Base-by-base conservation (phyloP, 92 coral and sea anemone species). In the Siderastrea siderea region DNA sequence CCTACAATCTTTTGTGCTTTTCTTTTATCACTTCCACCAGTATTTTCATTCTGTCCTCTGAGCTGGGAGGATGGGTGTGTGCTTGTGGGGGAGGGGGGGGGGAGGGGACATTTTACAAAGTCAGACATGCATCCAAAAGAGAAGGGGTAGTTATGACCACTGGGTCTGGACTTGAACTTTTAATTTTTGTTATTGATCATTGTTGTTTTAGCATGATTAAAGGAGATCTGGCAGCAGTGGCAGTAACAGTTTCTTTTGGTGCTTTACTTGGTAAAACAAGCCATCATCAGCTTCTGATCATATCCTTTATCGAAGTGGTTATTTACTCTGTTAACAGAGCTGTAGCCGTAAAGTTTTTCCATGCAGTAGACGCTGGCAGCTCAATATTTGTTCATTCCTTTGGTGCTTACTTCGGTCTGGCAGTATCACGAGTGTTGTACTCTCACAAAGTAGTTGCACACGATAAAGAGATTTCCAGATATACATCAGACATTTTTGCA, bases 241-340 rank as follows among this genome's bases (percentile, higher is more conserved):
- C 99, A 15, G 93, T 96, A 47, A 79, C 92, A 1, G 75, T 96
- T 44, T 89, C 99, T 44, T 94, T 96, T 90, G 99, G 99, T 69
- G 99, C 96, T 1, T 58, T 95, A 68, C 98, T 96, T 58, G 99
- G 99, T 44, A 95, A 95, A 86, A 95, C 96, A 38, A 96, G 96
- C 74, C 96, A 93, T 63, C 94, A 93, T 12, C 99, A 96, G 82
- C 88, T 96, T 15, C 86, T 96, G 38, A 75, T 95, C 44, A 85
- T 95, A 16, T 91, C 98, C 1, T 91, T 96, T 45, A 49, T 95
- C 16, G 99, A 96, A 74, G 99, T 96, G 10, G 77, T 95, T 3
- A 86, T 91, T 64, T 96, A 96, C 86, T 84, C 98, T 4, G 86
- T 80, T 1, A 96, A 96, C 81, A 75, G 94, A 77, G 94, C 88